Percentiles rank a stretch among this genome's conserved stretches.
Evolutionary conservation across 2,888 invertebrate genomes (phyloP).

Genomic region (Leptopilina syphax): DNA sequence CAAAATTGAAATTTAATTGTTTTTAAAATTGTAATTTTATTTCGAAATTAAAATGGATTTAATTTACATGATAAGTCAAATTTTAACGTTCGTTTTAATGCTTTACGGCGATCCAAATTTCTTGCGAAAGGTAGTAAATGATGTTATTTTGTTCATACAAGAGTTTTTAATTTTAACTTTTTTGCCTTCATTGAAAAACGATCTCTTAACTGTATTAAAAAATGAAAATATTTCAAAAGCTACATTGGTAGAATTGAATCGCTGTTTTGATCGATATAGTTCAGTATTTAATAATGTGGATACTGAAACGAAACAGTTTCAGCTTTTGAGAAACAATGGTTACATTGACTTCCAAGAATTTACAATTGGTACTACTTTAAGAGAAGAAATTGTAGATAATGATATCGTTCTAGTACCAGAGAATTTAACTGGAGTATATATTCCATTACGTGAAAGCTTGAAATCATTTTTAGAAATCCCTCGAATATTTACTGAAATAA

Average conservation of each 20-base stretch:
- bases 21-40: too few relatives aligned
- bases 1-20: too few relatives aligned
- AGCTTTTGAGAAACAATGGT: conserved; percentile 42
- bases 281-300: conserved; percentile 41
- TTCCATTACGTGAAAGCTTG: background rate
- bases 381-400: conserved; percentile 24
- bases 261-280: conserved; percentile 31
- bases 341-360: conserved; percentile 43
- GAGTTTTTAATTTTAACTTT: conserved; percentile 41
- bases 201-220: conserved; percentile 39
- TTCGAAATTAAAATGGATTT: background rate
- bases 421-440: conserved; percentile 36
- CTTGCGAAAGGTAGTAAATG: conserved; percentile 42
- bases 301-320: conserved; percentile 36
- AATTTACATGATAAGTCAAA: background rate
- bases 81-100: background rate
- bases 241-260: background rate
- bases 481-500: conserved; percentile 43
- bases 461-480: conserved; percentile 35
- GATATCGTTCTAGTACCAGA: conserved; percentile 14
- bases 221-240: conserved; percentile 36
- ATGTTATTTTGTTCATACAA: conserved; percentile 29
- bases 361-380: conserved; percentile 39
- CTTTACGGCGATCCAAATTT: background rate
- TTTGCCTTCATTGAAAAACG: conserved; percentile 40